A percentile compares a stretch with the other conserved stretches of the same genome.
Conservation (phyloP, 2,888 invertebrate genomes). For the Drosophila niveifrons region DNA sequence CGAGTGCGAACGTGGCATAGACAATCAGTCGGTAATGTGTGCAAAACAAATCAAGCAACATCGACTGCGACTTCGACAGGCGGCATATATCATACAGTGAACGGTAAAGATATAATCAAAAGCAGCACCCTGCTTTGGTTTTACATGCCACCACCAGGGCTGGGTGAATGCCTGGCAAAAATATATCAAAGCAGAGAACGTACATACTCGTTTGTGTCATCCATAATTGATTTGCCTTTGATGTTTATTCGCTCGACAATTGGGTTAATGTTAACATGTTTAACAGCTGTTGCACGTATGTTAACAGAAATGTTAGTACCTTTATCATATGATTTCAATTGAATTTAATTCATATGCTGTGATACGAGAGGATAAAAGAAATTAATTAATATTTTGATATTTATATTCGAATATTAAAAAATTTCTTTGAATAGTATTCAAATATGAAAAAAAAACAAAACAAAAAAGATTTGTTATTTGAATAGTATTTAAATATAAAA, state of each 20-base stretch:
- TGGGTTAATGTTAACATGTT: not conserved
- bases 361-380: no score
- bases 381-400: no score
- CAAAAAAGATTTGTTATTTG: no score
- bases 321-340: no score
- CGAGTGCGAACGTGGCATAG: slow-evolving; percentile 60
- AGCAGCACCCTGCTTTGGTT: slow-evolving; percentile 34
- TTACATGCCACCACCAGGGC: slow-evolving; percentile 43
- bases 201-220: not conserved
- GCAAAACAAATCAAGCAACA: slow-evolving; percentile 79
- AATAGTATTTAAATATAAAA: no score
- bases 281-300: not conserved
- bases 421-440: no score
- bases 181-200: not conserved
- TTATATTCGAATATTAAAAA: no score
- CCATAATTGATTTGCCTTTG: slow-evolving; percentile 5
- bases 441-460: no score
- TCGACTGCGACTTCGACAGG: slow-evolving; percentile 55
- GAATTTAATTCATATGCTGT: no score
- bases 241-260: slow-evolving; percentile 4
- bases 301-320: not conserved
- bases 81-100: slow-evolving; percentile 2
- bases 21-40: slow-evolving; percentile 79
- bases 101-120: slow-evolving; percentile 69
- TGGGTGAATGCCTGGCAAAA: slow-evolving; percentile 16